These are phyloP conservation scores for Piaya cayana DNA, from an alignment of 2,113 vertebrate species.

Conservation along the genomic window DNA sequence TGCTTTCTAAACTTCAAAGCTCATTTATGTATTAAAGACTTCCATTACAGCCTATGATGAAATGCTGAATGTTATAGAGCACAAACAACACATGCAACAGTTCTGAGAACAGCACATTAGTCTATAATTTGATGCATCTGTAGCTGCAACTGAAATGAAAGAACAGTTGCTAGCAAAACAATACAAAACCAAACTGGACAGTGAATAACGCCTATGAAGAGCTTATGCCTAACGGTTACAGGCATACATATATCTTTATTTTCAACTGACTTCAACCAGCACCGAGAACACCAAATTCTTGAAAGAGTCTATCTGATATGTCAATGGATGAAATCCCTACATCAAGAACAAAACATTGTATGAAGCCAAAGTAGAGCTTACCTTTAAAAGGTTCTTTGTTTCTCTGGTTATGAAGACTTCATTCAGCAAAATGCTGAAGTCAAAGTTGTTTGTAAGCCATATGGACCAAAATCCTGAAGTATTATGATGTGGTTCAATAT, in stretches of 20 bases:
- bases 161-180: conserved; percentile 1
- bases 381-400: conserved; percentile 82
- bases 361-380: conserved; percentile 41
- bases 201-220: background rate
- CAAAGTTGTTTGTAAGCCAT: conserved; percentile 87
- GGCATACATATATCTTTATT: background rate
- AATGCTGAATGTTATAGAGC: background rate
- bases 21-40: background rate
- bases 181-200: background rate
- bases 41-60: background rate
- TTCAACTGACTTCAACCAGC: background rate
- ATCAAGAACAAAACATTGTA: background rate
- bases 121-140: conserved; percentile 29
- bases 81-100: background rate
- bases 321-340: background rate
- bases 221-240: background rate
- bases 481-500: conserved; percentile 80
- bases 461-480: conserved; percentile 83
- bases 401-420: conserved; percentile 83
- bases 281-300: background rate
- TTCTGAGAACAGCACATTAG: background rate
- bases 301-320: background rate
- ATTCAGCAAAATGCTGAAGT: conserved; percentile 77
- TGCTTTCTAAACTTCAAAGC: background rate
- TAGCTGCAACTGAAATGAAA: conserved; percentile 9